Percentiles rank a stretch among this genome's conserved stretches.
These are phyloP conservation scores for Cygnus olor DNA, from an alignment of 2,797 vertebrate species.

Conservation along the genomic window DNA sequence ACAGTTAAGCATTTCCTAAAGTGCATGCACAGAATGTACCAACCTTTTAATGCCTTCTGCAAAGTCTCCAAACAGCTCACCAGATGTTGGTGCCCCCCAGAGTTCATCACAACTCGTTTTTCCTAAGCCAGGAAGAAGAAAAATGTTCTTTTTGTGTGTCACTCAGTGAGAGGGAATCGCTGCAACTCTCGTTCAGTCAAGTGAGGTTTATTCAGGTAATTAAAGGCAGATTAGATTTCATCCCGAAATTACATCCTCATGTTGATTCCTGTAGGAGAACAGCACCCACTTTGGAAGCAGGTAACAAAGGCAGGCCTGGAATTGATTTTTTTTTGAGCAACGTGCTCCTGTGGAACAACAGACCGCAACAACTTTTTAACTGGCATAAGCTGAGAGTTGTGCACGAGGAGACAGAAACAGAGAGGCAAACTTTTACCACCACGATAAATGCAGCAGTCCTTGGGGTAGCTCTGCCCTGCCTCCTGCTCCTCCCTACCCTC, in stretches of 20 bases:
- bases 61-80: conserved; percentile 95
- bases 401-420: not conserved
- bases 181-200: not conserved
- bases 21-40: not conserved
- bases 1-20: not conserved
- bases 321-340: not conserved
- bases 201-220: not conserved
- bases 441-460: not conserved
- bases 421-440: not conserved
- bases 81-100: conserved; percentile 92
- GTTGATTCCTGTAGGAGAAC: not conserved
- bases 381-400: not conserved
- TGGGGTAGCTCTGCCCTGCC: not conserved
- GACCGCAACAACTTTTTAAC: not conserved
- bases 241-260: not conserved
- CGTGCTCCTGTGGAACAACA: not conserved
- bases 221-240: not conserved
- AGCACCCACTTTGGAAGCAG: not conserved
- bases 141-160: not conserved
- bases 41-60: conserved; percentile 97
- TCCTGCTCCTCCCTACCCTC: not conserved
- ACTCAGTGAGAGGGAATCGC: not conserved
- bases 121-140: conserved; percentile 81
- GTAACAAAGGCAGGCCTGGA: not conserved
- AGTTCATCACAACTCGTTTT: conserved; percentile 91